phyloP scores from a whole-genome alignment of 2,888 invertebrate genomes.

The Caenorhabditis sinica region DNA sequence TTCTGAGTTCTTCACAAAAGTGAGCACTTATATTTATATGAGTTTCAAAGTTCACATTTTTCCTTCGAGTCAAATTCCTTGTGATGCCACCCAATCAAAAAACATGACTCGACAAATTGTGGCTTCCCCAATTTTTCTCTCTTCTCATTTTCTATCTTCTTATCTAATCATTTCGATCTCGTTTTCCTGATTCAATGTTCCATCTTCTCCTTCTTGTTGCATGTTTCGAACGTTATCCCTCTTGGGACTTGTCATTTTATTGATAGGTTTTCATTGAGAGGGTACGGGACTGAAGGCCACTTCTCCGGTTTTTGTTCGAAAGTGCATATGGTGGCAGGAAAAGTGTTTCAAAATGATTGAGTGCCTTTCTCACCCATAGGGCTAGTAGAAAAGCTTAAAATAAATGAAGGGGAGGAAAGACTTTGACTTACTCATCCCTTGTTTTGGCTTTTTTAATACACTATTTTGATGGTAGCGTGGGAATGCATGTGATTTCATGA shows the following conservation, averaged over 20 bases:
- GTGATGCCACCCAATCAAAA: conserved; percentile 55
- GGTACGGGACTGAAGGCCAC: conserved; percentile 10
- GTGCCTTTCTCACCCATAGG: conserved; percentile 42
- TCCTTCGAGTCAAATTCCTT: neutral
- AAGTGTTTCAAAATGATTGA: conserved; percentile 60
- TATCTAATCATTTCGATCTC: conserved; percentile 58
- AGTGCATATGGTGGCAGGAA: conserved; percentile 53
- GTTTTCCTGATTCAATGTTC: conserved; percentile 39
- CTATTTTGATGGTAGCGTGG: neutral
- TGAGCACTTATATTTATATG: conserved; percentile 41
- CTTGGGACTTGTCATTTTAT: conserved; percentile 52
- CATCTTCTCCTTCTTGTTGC: conserved; percentile 29
- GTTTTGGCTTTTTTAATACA: conserved; percentile 23
- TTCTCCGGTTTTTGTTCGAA: conserved; percentile 26
- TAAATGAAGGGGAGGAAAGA: conserved; percentile 8
- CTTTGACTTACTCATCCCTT: conserved; percentile 36
- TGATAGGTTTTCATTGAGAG: conserved; percentile 60
- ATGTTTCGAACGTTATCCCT: conserved; percentile 45
- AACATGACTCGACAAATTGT: conserved; percentile 17
- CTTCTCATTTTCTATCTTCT: neutral
- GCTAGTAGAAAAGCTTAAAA: conserved; percentile 41
- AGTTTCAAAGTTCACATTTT: conserved; percentile 48
- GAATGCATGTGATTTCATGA: neutral
- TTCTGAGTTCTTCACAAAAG: conserved; percentile 7
- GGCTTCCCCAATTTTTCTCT: conserved; percentile 7